Percentiles rank a stretch among this genome's conserved stretches.
phyloP scores from a whole-genome alignment of 1,140 invertebrate genomes.

The Brachionus rotundiformis region DNA sequence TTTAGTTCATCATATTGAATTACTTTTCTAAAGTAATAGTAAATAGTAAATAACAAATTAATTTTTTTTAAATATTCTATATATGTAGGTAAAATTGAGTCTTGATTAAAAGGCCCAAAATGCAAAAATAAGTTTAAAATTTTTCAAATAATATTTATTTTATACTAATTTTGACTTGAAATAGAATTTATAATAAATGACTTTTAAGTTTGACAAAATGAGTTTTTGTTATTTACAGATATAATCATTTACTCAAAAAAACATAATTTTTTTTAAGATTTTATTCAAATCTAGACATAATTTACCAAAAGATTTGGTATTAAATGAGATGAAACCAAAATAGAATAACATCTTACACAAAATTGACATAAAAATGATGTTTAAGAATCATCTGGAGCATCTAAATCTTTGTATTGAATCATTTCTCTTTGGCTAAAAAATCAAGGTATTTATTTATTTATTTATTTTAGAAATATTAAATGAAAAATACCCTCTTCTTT shows the following conservation, averaged over 20 bases:
- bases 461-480: background rate
- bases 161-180: background rate
- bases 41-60: too few species aligned
- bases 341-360: slow-evolving; percentile 1
- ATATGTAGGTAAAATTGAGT: too few species aligned
- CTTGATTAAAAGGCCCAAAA: too few species aligned
- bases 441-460: background rate
- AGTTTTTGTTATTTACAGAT: background rate
- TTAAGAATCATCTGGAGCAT: slow-evolving; percentile 40
- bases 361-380: background rate
- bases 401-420: slow-evolving; percentile 46
- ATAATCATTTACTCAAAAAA: background rate
- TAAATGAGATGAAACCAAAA: slow-evolving; percentile 25
- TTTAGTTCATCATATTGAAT: too few species aligned
- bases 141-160: background rate
- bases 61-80: too few species aligned
- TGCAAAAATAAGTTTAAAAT: background rate
- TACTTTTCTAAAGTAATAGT: too few species aligned
- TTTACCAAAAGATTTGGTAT: slow-evolving; percentile 36
- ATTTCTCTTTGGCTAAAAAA: slow-evolving; percentile 39
- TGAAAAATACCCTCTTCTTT: background rate
- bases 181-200: background rate
- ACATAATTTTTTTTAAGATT: slow-evolving; percentile 6
- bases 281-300: slow-evolving; percentile 31
- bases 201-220: background rate